Conservation (phyloP, 92 coral and sea anemone species). For the Muricea muricata region DNA sequence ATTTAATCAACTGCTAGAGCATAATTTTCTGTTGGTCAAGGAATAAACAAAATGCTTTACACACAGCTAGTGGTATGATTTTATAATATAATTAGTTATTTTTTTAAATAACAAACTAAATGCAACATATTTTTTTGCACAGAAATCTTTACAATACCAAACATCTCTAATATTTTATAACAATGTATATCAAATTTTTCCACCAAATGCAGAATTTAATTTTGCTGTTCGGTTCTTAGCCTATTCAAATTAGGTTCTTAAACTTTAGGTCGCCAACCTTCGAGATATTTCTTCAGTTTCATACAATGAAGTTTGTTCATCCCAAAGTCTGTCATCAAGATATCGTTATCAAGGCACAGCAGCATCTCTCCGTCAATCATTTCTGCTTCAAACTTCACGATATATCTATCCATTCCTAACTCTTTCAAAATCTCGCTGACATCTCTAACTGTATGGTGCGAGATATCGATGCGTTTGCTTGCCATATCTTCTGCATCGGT, state of each 20-base stretch:
- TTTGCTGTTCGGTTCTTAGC: too few relatives aligned
- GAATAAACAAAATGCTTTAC: too few relatives aligned
- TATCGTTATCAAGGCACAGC: slow-evolving; percentile 41
- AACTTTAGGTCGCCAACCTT: slow-evolving; percentile 62
- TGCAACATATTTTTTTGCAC: too few relatives aligned
- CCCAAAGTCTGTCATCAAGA: slow-evolving; percentile 43
- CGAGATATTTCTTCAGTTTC: slow-evolving; percentile 50
- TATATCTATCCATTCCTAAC: slow-evolving; percentile 50
- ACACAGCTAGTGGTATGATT: too few relatives aligned
- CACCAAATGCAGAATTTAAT: too few relatives aligned
- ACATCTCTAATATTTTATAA: too few relatives aligned
- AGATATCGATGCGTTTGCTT: slow-evolving; percentile 10
- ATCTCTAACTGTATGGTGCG: slow-evolving; percentile 1
- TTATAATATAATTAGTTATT: too few relatives aligned
- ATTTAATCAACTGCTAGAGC: too few relatives aligned
- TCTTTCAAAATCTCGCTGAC: slow-evolving; percentile 43
- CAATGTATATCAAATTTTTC: too few relatives aligned
- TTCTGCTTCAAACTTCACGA: slow-evolving; percentile 45
- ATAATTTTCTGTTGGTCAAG: too few relatives aligned
- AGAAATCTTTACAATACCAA: too few relatives aligned
- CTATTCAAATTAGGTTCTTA: not conserved
- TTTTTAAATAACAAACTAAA: too few relatives aligned
- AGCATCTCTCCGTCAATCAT: slow-evolving; percentile 63
- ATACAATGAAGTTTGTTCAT: slow-evolving; percentile 55
- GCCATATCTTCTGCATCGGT: not conserved